A percentile compares a stretch with the other conserved stretches of the same genome.
Evolutionary conservation across 2,797 vertebrate genomes (phyloP).

Genomic region (Melanotaenia nigrans): DNA sequence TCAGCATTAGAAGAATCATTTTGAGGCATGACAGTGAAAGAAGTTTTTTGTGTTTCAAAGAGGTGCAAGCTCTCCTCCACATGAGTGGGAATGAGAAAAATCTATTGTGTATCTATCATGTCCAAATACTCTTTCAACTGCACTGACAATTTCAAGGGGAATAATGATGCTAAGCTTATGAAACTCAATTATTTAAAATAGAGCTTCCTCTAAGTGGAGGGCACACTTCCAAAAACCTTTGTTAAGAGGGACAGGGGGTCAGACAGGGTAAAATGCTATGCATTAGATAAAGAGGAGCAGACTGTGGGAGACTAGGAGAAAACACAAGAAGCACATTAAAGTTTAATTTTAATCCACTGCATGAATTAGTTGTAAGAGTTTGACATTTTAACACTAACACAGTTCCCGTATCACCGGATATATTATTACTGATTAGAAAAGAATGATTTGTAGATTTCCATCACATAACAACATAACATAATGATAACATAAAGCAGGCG

Average conservation of each 20-base stretch:
- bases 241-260: constrained; percentile 56
- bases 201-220: constrained; percentile 65
- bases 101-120: constrained; percentile 58
- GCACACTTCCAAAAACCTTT: constrained; percentile 63
- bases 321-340: constrained; percentile 4
- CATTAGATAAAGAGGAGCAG: constrained; percentile 59
- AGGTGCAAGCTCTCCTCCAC: constrained; percentile 42
- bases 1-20: constrained; percentile 30
- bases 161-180: constrained; percentile 64
- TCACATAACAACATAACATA: too few relatives aligned
- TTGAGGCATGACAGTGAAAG: constrained; percentile 41
- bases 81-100: constrained; percentile 32
- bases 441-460: background rate
- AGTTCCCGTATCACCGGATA: background rate
- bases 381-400: constrained; percentile 6
- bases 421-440: background rate
- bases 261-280: constrained; percentile 53
- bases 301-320: constrained; percentile 5
- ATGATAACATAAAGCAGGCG: background rate
- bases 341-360: constrained; percentile 8
- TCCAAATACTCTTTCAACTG: constrained; percentile 67
- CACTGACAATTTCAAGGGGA: constrained; percentile 66
- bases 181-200: constrained; percentile 73
- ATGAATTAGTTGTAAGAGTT: background rate
- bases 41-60: constrained; percentile 57